Conservation (phyloP, 2,888 invertebrate genomes). For the Tanytarsus gracilentus region DNA sequence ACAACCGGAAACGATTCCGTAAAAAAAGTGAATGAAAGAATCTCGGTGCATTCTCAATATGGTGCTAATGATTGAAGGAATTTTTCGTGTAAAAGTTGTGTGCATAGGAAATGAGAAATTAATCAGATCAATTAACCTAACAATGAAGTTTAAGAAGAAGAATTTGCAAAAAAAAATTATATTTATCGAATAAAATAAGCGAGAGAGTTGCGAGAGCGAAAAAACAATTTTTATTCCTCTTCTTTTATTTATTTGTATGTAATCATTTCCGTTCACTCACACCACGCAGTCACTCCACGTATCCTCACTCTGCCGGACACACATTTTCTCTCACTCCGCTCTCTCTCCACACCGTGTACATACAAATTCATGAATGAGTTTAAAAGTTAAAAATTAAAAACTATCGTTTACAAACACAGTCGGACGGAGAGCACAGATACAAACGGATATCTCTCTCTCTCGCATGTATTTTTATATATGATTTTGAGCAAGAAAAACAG, state of each 20-base stretch:
- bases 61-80: slow-evolving; percentile 27
- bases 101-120: no score
- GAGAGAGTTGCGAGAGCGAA: slow-evolving; percentile 23
- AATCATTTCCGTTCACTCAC: slow-evolving; percentile 27
- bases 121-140: no score
- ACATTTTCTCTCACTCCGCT: slow-evolving; percentile 1
- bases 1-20: slow-evolving; percentile 29
- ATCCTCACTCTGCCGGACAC: slow-evolving; percentile 13
- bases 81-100: no score
- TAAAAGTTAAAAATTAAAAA: slow-evolving; percentile 15
- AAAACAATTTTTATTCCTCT: not conserved
- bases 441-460: slow-evolving; percentile 10
- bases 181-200: no score
- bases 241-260: slow-evolving; percentile 21
- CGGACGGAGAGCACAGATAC: not conserved
- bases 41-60: slow-evolving; percentile 24
- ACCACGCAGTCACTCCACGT: not conserved
- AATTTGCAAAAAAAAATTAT: no score
- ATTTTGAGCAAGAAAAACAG: slow-evolving; percentile 13
- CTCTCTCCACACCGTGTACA: not conserved
- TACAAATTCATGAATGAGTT: slow-evolving; percentile 26
- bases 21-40: slow-evolving; percentile 26
- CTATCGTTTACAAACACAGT: slow-evolving; percentile 28
- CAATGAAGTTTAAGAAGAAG: no score
- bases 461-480: slow-evolving; percentile 25